Evolutionary conservation across 2,797 vertebrate genomes (phyloP).

Genomic region (Intellagama lesueurii): DNA sequence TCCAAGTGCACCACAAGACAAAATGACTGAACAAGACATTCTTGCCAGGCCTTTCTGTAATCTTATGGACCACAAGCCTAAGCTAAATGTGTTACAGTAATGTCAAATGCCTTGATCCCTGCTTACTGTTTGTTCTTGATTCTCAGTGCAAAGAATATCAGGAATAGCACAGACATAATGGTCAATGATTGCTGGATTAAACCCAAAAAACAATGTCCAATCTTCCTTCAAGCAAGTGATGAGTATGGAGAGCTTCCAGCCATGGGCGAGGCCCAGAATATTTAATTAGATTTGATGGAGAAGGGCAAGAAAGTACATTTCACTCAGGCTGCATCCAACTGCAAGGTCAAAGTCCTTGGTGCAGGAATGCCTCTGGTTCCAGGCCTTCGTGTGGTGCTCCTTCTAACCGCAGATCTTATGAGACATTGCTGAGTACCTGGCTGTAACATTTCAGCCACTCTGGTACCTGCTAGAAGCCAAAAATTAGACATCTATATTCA

Average conservation of each 20-base stretch:
- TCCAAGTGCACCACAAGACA: neutral
- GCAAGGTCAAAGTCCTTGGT: neutral
- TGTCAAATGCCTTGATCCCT: constrained; percentile 7
- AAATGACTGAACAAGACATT: neutral
- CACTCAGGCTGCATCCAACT: neutral
- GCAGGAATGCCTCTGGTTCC: neutral
- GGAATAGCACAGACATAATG: constrained; percentile 20
- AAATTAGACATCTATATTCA: neutral
- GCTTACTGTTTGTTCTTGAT: constrained; percentile 1
- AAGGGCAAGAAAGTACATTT: neutral
- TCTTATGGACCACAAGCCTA: constrained; percentile 18
- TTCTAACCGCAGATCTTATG: neutral
- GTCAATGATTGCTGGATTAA: constrained; percentile 9
- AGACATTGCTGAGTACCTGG: neutral
- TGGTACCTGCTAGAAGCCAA: constrained; percentile 14
- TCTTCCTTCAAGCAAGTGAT: constrained; percentile 10
- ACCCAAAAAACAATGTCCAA: constrained; percentile 7
- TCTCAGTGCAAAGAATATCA: neutral
- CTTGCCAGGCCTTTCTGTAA: neutral
- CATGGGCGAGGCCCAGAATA: neutral
- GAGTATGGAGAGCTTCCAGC: neutral
- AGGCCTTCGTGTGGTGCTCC: neutral
- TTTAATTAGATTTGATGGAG: neutral
- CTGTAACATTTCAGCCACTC: neutral
- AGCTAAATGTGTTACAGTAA: neutral